Evolutionary conservation across 2,113 vertebrate species (phyloP).

Genomic region (Romanogobio albipinnatus): DNA sequence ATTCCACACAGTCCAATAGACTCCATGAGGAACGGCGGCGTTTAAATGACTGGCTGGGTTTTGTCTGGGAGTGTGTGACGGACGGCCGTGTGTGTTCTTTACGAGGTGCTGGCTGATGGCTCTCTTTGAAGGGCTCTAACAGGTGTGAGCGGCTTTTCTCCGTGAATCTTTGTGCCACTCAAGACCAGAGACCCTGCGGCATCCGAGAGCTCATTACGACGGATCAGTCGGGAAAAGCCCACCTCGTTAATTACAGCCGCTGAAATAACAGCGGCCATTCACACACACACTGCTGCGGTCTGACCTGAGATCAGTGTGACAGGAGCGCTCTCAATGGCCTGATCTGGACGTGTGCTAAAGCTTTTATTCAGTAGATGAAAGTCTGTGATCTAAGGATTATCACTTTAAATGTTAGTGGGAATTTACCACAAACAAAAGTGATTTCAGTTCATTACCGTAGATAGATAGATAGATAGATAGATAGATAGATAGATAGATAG

Average conservation of each 20-base stretch:
- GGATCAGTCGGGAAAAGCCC: conserved; percentile 1
- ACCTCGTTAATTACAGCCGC: conserved; percentile 43
- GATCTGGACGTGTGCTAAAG: no score
- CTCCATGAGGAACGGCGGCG: no score
- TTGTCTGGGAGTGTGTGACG: no score
- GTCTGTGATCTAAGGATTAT: background rate
- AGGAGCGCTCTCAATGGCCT: background rate
- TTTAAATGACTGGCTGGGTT: no score
- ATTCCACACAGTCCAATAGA: no score
- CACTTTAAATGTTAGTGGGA: background rate
- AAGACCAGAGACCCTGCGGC: background rate
- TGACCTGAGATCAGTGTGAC: background rate
- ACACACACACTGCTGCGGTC: no score
- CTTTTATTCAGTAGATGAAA: background rate
- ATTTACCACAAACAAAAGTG: background rate
- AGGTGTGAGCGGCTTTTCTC: background rate
- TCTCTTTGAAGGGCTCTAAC: background rate
- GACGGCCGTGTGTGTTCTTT: background rate
- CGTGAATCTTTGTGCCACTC: background rate
- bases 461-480: no score
- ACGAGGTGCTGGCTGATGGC: background rate
- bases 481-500: no score
- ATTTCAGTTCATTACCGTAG: no score
- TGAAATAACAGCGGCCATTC: conserved; percentile 6
- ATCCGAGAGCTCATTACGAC: conserved; percentile 44